Conservation (phyloP, 1,140 invertebrate genomes). For the Drosophila funebris region DNA sequence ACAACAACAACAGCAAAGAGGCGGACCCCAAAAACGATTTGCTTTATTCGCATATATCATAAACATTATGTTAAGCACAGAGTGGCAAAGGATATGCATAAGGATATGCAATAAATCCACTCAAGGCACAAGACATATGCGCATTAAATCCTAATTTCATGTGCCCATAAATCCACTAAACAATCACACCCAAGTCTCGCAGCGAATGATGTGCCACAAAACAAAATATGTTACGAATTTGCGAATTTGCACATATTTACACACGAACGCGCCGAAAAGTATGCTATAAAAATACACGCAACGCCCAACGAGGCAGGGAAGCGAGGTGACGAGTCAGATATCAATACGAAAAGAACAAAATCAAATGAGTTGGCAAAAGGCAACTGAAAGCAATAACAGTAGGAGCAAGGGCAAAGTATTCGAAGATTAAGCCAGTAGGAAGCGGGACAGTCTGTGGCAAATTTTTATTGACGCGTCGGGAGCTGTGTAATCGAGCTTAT, state of each 20-base stretch:
- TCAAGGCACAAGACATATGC: constrained; percentile 71
- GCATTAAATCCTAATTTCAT: constrained; percentile 81
- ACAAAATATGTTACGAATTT: constrained; percentile 76
- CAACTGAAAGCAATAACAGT: constrained; percentile 50
- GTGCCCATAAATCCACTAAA: constrained; percentile 80
- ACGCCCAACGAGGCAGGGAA: not conserved
- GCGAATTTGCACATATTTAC: constrained; percentile 77
- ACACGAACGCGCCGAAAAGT: constrained; percentile 70
- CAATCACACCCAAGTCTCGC: constrained; percentile 63
- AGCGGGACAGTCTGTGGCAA: constrained; percentile 31
- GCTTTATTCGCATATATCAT: constrained; percentile 61
- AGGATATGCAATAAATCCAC: constrained; percentile 62
- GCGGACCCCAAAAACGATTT: constrained; percentile 56
- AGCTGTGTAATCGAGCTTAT: constrained; percentile 71
- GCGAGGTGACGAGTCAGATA: constrained; percentile 22
- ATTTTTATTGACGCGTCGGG: constrained; percentile 60
- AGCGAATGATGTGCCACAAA: constrained; percentile 48
- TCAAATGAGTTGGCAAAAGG: constrained; percentile 78
- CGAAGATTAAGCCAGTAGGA: constrained; percentile 1
- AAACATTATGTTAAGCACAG: constrained; percentile 74
- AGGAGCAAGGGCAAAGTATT: not conserved
- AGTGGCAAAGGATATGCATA: constrained; percentile 28
- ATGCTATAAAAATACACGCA: constrained; percentile 73
- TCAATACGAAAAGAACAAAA: constrained; percentile 73
- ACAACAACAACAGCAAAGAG: constrained; percentile 13